phyloP scores from a whole-genome alignment of 2,797 vertebrate genomes.

The Cuculus canorus region DNA sequence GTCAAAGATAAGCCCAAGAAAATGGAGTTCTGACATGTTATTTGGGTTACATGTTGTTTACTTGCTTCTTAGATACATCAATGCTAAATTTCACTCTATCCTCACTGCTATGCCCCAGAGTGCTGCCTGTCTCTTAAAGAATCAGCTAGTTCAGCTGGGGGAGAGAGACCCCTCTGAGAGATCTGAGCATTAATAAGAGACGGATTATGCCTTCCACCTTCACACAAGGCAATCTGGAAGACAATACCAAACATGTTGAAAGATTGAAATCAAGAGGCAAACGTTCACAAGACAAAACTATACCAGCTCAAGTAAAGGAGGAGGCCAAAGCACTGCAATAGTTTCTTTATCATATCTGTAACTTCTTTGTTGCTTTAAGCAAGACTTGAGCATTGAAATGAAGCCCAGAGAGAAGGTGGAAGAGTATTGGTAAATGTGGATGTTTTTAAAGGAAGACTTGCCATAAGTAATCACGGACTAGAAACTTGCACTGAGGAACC shows the following conservation, averaged over 20 bases:
- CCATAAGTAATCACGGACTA: slow-evolving; percentile 16
- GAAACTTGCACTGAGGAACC: neutral
- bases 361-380: slow-evolving; percentile 46
- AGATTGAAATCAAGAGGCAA: neutral
- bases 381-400: slow-evolving; percentile 25
- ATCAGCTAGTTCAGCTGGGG: neutral
- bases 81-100: neutral
- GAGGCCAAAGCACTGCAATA: neutral
- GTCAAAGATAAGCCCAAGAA: neutral
- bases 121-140: slow-evolving; percentile 3
- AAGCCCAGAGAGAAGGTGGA: slow-evolving; percentile 33
- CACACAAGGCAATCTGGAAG: slow-evolving; percentile 32
- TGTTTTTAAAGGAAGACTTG: slow-evolving; percentile 23
- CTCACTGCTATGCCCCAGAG: neutral
- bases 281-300: slow-evolving; percentile 15
- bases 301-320: neutral
- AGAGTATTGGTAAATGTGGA: slow-evolving; percentile 8
- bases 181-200: neutral
- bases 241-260: neutral
- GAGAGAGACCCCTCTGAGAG: slow-evolving; percentile 27
- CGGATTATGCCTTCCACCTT: slow-evolving; percentile 25
- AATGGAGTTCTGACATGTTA: neutral
- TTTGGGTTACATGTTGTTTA: neutral
- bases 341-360: slow-evolving; percentile 22
- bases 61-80: neutral